Base-by-base conservation (phyloP, 2,113 vertebrate species). In the Cyanistes caeruleus region DNA sequence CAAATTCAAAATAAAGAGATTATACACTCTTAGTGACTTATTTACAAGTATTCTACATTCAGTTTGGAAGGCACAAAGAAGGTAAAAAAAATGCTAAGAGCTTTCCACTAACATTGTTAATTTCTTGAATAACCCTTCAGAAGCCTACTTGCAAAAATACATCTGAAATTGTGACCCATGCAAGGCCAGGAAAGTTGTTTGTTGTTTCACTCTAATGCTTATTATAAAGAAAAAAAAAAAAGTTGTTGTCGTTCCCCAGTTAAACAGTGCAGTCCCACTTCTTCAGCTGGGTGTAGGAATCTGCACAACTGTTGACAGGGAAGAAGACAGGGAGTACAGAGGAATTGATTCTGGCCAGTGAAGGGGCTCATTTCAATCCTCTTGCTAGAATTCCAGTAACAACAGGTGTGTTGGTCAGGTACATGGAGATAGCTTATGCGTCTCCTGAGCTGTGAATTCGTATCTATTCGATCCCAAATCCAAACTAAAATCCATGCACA, bases 351-450 rank as follows among this genome's bases (percentile, higher is more conserved):
- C 46, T 30, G 31, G 31, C 15, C 46, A 49, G 64, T 7, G 62
- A 55, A 65, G n/a, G 56, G 52, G 43, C 27, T 21, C 37, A 18
- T 58, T 79, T 62, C 67, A 60, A 30, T n/a, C 15, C 27, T 35
- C 13, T 15, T 52, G 43, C 35, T 20, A 13, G 25, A 33, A 48
- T 15, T n/a, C 22, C 55, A 60, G 53, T 51, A 86, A 67, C 43
- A 70, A 55, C 30, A 35, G 49, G 49, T 6, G 28, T 17, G 33
- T 18, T 51, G 62, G 31, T 65, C 60, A 77, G 25, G 59, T 35
- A 48, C 25, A 9, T 0, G 0, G 4, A 39, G 33, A 77, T 5
- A 28, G 46, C n/a, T 63, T 80, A 13, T 0, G 1, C 1, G 0
- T 67, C 35, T 33, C 41, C 31, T 3, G 0, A 31, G 28, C 49